Evolutionary conservation across 2,797 vertebrate species (phyloP).

Genomic region (Sphenopsis melanotis): DNA sequence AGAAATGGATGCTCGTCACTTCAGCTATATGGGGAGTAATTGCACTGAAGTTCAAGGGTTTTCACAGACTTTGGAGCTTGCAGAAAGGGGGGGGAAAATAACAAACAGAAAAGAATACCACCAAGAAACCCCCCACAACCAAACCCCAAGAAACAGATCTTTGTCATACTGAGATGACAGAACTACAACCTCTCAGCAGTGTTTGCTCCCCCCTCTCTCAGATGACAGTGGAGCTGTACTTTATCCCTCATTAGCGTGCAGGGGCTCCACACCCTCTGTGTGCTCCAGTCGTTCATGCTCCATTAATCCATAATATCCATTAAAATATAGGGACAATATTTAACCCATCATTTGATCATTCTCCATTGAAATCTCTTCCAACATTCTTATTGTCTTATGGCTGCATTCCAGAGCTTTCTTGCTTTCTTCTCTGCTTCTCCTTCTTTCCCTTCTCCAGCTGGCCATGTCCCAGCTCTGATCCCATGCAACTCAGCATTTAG

Average conservation of each 20-base stretch:
- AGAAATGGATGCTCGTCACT: neutral
- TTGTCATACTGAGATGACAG: neutral
- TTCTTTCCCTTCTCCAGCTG: neutral
- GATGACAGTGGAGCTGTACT: neutral
- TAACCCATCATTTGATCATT: neutral
- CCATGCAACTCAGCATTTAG: neutral
- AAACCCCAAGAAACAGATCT: neutral
- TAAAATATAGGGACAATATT: neutral
- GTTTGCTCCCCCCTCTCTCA: neutral
- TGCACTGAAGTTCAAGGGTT: neutral
- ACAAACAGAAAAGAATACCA: neutral
- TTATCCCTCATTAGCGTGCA: neutral
- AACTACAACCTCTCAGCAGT: neutral
- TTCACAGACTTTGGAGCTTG: neutral
- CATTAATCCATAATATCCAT: neutral
- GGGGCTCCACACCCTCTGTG: neutral
- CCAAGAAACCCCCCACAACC: fast-evolving
- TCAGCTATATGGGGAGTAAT: neutral
- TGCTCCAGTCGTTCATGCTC: neutral
- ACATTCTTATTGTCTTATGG: neutral
- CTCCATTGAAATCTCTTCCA: neutral
- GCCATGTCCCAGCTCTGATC: neutral
- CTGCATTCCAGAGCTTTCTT: neutral
- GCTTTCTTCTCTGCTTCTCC: neutral
- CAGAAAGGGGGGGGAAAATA: fast-evolving